Conservation (phyloP, 2,888 invertebrate species). For the Keiferia lycopersicella region DNA sequence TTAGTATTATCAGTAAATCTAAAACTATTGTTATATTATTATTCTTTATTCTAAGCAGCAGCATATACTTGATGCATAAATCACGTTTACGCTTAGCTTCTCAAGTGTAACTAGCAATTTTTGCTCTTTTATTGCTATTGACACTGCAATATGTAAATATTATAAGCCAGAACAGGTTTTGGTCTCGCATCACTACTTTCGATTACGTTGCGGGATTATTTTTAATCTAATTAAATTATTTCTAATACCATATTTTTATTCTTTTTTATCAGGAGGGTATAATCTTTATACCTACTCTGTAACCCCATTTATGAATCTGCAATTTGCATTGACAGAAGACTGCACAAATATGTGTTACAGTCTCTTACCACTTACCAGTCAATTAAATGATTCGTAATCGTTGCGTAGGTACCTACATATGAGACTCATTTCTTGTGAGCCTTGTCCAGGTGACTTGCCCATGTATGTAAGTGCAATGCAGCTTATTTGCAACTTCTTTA, state of each 20-base stretch:
- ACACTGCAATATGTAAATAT: conserved; percentile 38
- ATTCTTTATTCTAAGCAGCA: too few species aligned
- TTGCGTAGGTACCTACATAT: conserved; percentile 46
- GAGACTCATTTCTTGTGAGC: conserved; percentile 67
- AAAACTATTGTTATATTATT: too few species aligned
- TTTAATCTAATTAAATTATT: too few species aligned
- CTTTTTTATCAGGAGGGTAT: not conserved
- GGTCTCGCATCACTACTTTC: conserved; percentile 46
- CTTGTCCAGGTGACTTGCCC: conserved; percentile 73
- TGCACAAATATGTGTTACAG: not conserved
- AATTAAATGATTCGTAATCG: conserved; percentile 57
- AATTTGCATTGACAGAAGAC: not conserved
- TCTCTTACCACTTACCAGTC: conserved; percentile 43
- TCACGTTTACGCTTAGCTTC: conserved; percentile 32
- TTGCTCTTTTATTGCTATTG: conserved; percentile 29
- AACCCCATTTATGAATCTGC: conserved; percentile 6
- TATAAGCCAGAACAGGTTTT: conserved; percentile 40
- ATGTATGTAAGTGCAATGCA: conserved; percentile 63
- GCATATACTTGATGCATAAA: not conserved
- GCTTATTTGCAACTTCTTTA: conserved; percentile 69
- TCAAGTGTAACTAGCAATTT: conserved; percentile 37
- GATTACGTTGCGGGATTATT: conserved; percentile 31
- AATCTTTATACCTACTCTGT: not conserved
- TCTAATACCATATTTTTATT: conserved; percentile 21
- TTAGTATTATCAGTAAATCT: too few species aligned